These are phyloP conservation scores for Hylia prasina DNA, from an alignment of 2,113 vertebrate genomes.

Conservation along the genomic window DNA sequence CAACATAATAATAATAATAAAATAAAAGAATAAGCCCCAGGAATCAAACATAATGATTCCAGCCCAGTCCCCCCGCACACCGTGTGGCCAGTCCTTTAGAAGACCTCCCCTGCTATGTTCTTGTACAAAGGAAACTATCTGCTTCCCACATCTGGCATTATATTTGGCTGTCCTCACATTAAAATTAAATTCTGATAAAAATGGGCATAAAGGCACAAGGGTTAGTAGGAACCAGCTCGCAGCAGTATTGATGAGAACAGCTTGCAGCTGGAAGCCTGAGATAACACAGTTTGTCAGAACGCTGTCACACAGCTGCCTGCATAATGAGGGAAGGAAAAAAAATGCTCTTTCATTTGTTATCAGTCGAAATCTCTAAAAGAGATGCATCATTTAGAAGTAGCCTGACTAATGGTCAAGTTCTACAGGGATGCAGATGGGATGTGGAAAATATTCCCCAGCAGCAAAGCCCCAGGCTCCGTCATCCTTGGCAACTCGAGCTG, in stretches of 20 bases:
- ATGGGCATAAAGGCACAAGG: constrained; percentile 12
- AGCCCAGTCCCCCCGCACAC: neutral
- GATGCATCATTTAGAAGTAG: constrained; percentile 65
- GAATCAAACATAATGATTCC: constrained; percentile 34
- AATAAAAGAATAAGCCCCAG: neutral
- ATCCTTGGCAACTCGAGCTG: neutral
- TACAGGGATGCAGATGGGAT: constrained; percentile 33
- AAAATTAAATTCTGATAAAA: constrained; percentile 39
- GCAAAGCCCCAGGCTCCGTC: constrained; percentile 16
- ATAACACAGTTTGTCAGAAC: constrained; percentile 79
- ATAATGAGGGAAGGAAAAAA: constrained; percentile 73
- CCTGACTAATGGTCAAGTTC: constrained; percentile 68
- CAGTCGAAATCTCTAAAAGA: constrained; percentile 54
- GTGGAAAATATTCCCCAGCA: neutral
- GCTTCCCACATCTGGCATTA: constrained; percentile 52
- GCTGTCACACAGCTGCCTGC: constrained; percentile 76
- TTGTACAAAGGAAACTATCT: constrained; percentile 30
- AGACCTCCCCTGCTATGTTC: constrained; percentile 40
- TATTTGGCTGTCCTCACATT: constrained; percentile 39
- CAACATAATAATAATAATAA: neutral
- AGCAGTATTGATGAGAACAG: constrained; percentile 72
- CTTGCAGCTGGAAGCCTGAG: constrained; percentile 78
- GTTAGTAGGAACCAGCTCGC: constrained; percentile 70
- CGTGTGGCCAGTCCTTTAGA: constrained; percentile 1
- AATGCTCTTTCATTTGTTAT: constrained; percentile 70